Evolutionary conservation across 1,140 invertebrate species (phyloP).

Genomic region (Elysia chlorotica): DNA sequence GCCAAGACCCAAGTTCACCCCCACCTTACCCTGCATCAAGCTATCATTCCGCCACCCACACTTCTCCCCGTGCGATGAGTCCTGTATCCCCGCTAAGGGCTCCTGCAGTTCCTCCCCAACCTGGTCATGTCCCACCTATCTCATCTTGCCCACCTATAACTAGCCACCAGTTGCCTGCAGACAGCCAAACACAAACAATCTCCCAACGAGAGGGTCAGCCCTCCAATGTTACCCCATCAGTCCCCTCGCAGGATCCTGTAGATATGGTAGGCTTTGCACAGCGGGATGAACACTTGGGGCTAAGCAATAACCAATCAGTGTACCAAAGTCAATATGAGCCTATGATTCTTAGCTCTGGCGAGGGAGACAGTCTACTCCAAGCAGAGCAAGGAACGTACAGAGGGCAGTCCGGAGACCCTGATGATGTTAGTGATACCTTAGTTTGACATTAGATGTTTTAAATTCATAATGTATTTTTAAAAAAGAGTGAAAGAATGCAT

Average conservation of each 20-base stretch:
- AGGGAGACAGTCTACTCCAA: slow-evolving; percentile 1
- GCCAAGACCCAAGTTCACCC: not conserved
- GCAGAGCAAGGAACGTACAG: slow-evolving; percentile 5
- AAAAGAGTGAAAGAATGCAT: too few species aligned
- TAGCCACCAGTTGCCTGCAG: slow-evolving; percentile 2
- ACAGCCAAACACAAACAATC: too few species aligned
- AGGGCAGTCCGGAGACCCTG: slow-evolving; percentile 4
- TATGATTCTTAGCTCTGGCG: not conserved
- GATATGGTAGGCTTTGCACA: too few species aligned
- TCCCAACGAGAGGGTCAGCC: too few species aligned
- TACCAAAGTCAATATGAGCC: slow-evolving; percentile 3
- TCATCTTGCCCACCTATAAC: not conserved
- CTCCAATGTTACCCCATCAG: too few species aligned
- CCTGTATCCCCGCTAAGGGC: not conserved
- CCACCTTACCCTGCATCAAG: not conserved
- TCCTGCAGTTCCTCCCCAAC: not conserved
- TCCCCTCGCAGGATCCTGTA: too few species aligned
- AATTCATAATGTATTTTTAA: too few species aligned
- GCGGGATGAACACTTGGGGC: too few species aligned
- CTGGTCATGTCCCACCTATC: slow-evolving; percentile 14
- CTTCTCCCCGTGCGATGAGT: too few species aligned
- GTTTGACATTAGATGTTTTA: slow-evolving; percentile 14
- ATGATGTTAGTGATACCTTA: slow-evolving; percentile 16
- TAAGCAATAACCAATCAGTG: too few species aligned
- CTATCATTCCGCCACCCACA: not conserved